Conservation (phyloP, 2,113 vertebrate genomes). For the Poeciliopsis prolifica region DNA sequence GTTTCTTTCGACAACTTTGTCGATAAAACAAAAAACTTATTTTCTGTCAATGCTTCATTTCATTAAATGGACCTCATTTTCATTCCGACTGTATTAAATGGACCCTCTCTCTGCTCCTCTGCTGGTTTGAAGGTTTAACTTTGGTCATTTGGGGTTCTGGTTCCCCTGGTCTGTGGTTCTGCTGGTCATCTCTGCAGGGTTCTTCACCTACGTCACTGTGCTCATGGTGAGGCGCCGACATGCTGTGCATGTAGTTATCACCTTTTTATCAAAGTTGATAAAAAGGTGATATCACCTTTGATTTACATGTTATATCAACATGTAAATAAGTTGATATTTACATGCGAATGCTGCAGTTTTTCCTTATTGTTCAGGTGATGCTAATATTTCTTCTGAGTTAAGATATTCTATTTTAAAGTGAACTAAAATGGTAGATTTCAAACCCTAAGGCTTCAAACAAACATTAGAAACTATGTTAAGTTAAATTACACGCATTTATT, state of each 20-base stretch:
- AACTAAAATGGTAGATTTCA: too few species aligned
- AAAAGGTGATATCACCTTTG: too few species aligned
- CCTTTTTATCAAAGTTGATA: background rate
- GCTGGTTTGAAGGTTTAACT: slow-evolving; percentile 81
- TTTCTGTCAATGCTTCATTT: too few species aligned
- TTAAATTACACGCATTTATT: too few species aligned
- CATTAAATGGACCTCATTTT: background rate
- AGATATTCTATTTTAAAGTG: too few species aligned
- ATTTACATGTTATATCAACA: too few species aligned
- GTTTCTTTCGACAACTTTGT: too few species aligned
- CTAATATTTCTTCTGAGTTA: background rate
- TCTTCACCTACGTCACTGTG: slow-evolving; percentile 81
- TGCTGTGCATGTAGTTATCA: background rate
- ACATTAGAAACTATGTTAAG: too few species aligned
- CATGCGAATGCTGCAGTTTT: background rate
- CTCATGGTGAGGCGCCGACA: slow-evolving; percentile 78
- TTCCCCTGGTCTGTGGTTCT: slow-evolving; percentile 88
- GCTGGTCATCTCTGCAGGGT: slow-evolving; percentile 74
- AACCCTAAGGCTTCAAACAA: too few species aligned
- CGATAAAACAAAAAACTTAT: too few species aligned
- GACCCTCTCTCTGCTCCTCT: background rate
- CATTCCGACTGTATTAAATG: background rate
- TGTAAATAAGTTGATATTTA: background rate
- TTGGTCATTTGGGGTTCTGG: slow-evolving; percentile 84
- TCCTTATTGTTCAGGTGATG: background rate